phyloP scores from a whole-genome alignment of 2,113 vertebrate genomes.

The Phyllopteryx taeniolatus region DNA sequence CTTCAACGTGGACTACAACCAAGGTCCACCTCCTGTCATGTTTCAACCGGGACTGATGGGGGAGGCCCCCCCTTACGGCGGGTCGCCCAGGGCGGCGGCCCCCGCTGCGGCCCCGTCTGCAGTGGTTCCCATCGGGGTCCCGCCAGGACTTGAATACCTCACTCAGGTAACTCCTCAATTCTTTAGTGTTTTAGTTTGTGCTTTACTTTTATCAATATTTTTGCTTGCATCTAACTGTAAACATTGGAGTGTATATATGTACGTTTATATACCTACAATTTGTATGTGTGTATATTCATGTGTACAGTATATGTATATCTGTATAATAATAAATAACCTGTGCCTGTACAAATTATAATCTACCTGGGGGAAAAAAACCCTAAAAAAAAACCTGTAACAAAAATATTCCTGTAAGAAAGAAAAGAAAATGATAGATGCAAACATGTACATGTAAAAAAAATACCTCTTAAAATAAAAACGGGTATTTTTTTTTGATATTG shows the following conservation, averaged over 20 bases:
- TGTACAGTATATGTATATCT: too few relatives aligned
- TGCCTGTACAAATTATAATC: too few relatives aligned
- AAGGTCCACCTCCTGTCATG: conserved; percentile 55
- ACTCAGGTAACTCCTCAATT: conserved; percentile 69
- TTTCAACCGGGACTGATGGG: conserved; percentile 61
- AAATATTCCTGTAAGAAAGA: not conserved
- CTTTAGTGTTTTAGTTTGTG: not conserved
- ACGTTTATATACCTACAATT: too few relatives aligned
- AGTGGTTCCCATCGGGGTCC: conserved; percentile 67
- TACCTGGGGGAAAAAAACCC: too few relatives aligned
- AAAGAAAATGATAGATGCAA: not conserved
- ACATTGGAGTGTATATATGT: too few relatives aligned
- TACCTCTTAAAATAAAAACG: too few relatives aligned
- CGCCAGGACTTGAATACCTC: conserved; percentile 82
- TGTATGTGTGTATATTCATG: too few relatives aligned
- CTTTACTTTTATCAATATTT: not conserved
- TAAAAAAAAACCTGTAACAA: too few relatives aligned
- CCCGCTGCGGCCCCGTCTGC: not conserved
- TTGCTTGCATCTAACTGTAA: not conserved
- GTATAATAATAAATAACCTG: too few relatives aligned
- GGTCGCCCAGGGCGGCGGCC: not conserved
- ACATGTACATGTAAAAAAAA: too few relatives aligned
- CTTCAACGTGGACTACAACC: conserved; percentile 69
- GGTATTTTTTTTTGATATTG: too few relatives aligned
- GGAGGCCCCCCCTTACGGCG: conserved; percentile 32